Base-by-base conservation (phyloP, 2,888 invertebrate genomes). In the Syrista parreyssii region DNA sequence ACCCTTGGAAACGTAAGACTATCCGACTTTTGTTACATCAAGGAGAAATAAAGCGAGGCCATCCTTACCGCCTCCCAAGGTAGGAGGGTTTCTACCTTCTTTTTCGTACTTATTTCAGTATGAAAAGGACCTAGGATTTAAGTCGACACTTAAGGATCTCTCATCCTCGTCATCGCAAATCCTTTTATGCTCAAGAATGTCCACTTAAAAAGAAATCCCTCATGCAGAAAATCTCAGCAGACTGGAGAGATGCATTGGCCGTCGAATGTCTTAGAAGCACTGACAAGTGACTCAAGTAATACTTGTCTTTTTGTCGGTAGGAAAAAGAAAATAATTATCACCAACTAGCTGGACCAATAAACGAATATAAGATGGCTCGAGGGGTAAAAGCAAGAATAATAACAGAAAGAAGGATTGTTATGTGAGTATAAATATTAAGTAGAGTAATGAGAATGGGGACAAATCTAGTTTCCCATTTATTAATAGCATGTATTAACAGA, bases 21-120 rank as follows among this genome's bases (percentile, higher is more conserved):
- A 79, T 40, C 73, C 78, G 74, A 32, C 68, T 73, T 40, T 71
- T 40, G 68, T 80, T 79, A 74, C 80, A 68, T 3, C 68, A 55
- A 55, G 55, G 55, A 23, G 23, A 55, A 55, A 23, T 55, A 55
- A 55, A 55, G 23, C 55, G 55, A 23, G 15, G 55, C 23, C 55
- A 55, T 55, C 55, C 55, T 55, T 55, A 23, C 55, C 55, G 15
- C 9, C 23, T 55, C 55, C 55, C 55, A 55, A 23, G 55, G 55
- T 9, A 9, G 55, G 23, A 55, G 55, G 23, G 55, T 23, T 55
- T 23, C 55, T 23, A 23, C 23, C 23, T 55, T 6, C 55, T 55
- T 55, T 9, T 23, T 55, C 55, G 55, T 23, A 55, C 55, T 9
- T 9, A 9, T 55, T 23, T 55, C 23, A 55, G 55, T 55, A 55